A percentile compares a stretch with the other conserved stretches of the same genome.
phyloP scores from a whole-genome alignment of 2,797 vertebrate genomes.

The Falco naumanni region DNA sequence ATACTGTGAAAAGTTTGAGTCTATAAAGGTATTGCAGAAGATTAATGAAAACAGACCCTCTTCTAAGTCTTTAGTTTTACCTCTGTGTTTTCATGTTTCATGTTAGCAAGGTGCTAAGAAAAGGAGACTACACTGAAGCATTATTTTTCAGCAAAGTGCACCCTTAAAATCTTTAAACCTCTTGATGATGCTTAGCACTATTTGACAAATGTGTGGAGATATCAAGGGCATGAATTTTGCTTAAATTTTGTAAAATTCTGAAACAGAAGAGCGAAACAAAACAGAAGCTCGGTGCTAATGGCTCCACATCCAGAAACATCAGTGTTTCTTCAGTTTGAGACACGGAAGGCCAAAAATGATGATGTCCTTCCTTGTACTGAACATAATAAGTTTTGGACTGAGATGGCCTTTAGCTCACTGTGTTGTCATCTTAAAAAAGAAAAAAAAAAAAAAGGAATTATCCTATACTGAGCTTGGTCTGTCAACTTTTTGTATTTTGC shows the following conservation, averaged over 20 bases:
- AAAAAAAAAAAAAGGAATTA: too few relatives aligned
- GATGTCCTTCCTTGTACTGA: background rate
- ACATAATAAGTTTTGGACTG: background rate
- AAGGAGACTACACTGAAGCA: background rate
- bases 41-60: background rate
- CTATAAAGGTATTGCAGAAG: background rate
- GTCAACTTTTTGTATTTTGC: background rate
- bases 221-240: background rate
- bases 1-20: background rate
- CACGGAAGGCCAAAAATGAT: background rate
- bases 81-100: background rate
- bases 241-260: background rate
- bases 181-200: accelerated
- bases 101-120: background rate
- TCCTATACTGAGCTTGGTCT: background rate
- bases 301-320: background rate
- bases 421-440: background rate
- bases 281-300: background rate
- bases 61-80: background rate
- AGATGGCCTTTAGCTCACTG: background rate
- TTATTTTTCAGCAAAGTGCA: background rate
- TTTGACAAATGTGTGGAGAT: background rate
- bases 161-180: background rate
- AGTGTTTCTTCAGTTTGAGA: background rate
- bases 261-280: background rate